Evolutionary conservation across 2,888 invertebrate genomes (phyloP), one percentile per base, ranked within the genome.

Genomic region (Oligia strigilis): DNA sequence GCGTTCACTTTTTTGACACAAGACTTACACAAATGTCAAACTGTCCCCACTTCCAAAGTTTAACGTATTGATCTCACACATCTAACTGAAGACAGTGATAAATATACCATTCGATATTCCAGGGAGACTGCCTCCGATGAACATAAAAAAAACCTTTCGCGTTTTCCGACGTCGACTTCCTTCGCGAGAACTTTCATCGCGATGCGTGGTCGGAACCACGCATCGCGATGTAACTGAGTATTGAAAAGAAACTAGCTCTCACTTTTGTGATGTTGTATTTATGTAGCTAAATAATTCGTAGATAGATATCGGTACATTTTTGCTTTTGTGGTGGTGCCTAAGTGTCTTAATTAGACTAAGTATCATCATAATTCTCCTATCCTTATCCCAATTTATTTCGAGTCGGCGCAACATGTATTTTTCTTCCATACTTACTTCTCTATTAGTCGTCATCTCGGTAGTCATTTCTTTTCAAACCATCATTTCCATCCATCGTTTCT

Each of bases 81-180:
- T 65, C 23, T 69, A n/a, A 52, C 55, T 81, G 8, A 84, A 65
- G 77, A 43, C 65, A 52, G 71, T 72, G 73, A 86, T 86, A 79
- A 78, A 85, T 79, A 86, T 79, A 64, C 80, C 76, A 79, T 83
- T 60, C 55, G 77, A 78, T 87, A 85, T 81, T 82, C 87, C 64
- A 46, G 8, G 8, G 87, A 85, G 85, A 74, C 76, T 73, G 23
- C 43, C 71, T 75, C 65, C 23, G 65, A 78, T 71, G 62, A 60
- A 72, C 75, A 65, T 82, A 67, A 74, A 76, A 82, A 75, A 82
- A 75, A n/a, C n/a, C 58, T 52, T 74, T 67, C 72, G 55, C 65
- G 65, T 74, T 69, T 76, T 40, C 71, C 40, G 62, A 65, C 43
- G 71, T 66, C 14, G 52, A 73, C 58, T 71, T 85, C 73, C 74